phyloP scores from a whole-genome alignment of 2,113 vertebrate species.

The Mystacornis crossleyi region DNA sequence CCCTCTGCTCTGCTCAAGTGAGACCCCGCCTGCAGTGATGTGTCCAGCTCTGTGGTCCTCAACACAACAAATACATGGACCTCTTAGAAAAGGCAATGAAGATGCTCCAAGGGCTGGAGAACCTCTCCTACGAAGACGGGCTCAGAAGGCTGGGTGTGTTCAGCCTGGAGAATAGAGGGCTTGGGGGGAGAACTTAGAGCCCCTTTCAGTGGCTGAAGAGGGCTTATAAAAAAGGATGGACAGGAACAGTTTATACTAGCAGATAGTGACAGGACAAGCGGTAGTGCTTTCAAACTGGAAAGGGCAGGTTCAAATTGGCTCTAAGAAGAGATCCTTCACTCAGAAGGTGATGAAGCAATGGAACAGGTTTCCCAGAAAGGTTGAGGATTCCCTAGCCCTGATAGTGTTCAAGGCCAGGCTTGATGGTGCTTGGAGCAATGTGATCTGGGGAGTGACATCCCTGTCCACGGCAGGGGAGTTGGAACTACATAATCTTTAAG shows the following conservation, averaged over 20 bases:
- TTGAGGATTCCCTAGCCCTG: not conserved
- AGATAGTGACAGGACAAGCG: not conserved
- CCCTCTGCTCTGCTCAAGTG: not conserved
- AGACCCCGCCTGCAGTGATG: not conserved
- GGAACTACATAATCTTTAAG: not conserved
- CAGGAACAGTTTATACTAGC: not conserved
- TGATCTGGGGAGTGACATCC: not conserved
- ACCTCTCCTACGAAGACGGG: not conserved
- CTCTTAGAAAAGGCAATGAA: not conserved
- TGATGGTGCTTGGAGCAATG: not conserved
- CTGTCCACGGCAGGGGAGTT: no score
- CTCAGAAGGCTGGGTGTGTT: not conserved
- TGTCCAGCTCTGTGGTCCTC: no score
- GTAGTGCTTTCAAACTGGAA: not conserved
- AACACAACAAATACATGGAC: not conserved
- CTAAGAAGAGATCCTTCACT: not conserved
- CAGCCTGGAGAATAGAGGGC: not conserved
- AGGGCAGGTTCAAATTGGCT: not conserved
- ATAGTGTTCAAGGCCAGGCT: not conserved
- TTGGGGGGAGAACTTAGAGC: not conserved
- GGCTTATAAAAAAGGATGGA: not conserved
- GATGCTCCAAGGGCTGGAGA: not conserved
- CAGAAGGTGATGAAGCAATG: not conserved
- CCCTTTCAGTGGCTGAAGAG: not conserved
- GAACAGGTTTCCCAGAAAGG: not conserved